phyloP scores from a whole-genome alignment of 2,113 vertebrate species.

The Muntiacus reevesi region DNA sequence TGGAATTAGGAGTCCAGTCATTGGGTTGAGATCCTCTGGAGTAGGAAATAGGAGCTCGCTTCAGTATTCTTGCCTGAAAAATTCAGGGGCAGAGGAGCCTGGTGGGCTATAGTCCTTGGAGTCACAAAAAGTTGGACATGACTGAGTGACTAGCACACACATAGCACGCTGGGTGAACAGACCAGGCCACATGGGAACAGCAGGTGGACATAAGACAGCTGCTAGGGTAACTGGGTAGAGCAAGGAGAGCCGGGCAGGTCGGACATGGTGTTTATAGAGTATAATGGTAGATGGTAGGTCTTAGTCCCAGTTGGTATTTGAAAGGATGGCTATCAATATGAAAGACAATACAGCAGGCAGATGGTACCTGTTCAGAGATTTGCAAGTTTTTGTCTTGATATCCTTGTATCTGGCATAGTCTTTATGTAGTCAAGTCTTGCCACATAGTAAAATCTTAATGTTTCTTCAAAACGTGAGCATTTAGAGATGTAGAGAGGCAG shows the following conservation, averaged over 20 bases:
- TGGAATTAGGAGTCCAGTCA: not conserved
- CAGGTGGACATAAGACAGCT: conserved; percentile 3
- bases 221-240: conserved; percentile 17
- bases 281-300: not conserved
- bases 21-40: not conserved
- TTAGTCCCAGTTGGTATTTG: conserved; percentile 2
- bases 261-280: conserved; percentile 25
- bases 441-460: not conserved
- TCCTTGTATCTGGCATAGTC: not conserved
- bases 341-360: not conserved
- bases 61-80: not conserved
- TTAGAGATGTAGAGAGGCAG: not conserved
- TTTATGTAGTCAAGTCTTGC: not conserved
- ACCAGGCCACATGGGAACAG: not conserved
- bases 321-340: conserved; percentile 10
- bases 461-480: not conserved
- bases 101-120: not conserved
- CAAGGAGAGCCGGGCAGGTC: conserved; percentile 28
- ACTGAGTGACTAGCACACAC: not conserved
- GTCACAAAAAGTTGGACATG: not conserved
- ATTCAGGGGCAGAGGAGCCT: not conserved
- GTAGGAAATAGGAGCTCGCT: not conserved
- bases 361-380: not conserved
- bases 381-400: not conserved
- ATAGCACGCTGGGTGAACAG: not conserved